phyloP scores from a whole-genome alignment of 92 coral and sea anemone genomes.

The Siderastrea radians region DNA sequence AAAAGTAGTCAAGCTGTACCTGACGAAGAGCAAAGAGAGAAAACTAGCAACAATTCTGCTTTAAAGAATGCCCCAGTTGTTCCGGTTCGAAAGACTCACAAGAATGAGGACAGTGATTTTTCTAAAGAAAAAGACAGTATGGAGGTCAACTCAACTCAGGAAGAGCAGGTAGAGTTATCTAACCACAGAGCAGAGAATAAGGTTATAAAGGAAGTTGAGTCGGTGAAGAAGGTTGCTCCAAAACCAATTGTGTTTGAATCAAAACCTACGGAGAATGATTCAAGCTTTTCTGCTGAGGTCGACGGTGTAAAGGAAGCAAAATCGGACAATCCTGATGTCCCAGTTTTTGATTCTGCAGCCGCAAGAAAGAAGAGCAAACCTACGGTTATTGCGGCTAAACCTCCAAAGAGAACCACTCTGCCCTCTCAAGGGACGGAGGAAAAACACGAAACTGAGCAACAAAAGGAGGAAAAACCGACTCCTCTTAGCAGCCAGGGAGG shows the following conservation, averaged over 20 bases:
- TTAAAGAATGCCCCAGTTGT: background rate
- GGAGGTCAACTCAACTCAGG: background rate
- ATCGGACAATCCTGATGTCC: background rate
- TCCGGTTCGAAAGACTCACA: background rate
- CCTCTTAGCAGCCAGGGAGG: background rate
- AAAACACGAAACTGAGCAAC: background rate
- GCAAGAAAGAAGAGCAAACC: conserved; percentile 52
- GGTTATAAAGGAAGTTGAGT: background rate
- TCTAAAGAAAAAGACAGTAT: background rate
- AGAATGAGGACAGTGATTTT: background rate
- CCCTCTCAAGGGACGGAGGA: background rate
- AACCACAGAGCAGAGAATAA: background rate
- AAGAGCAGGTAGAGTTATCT: conserved; percentile 3
- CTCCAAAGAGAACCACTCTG: conserved; percentile 4
- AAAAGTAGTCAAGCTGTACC: background rate
- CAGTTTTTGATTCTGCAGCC: background rate
- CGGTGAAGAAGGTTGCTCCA: background rate
- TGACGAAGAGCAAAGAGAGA: background rate
- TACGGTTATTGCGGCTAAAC: conserved; percentile 52
- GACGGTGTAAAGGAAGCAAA: background rate
- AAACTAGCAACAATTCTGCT: background rate
- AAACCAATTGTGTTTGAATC: conserved; percentile 43
- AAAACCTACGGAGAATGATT: background rate
- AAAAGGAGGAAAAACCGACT: background rate
- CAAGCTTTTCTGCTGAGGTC: background rate